Conservation (phyloP, 1,140 invertebrate genomes). For the Piezodorus guildinii region DNA sequence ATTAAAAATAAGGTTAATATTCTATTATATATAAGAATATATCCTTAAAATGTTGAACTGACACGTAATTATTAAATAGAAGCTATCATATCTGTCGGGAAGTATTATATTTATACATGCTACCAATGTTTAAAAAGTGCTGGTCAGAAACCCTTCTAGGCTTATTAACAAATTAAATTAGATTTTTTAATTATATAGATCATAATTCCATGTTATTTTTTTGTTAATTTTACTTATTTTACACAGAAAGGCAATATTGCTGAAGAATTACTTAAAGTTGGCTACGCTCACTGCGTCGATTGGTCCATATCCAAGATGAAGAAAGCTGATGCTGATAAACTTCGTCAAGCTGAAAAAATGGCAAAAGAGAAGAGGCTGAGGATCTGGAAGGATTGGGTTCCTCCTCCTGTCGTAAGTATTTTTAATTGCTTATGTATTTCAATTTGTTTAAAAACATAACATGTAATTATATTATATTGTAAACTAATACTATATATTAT, state of each 20-base stretch:
- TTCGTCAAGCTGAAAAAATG: constrained; percentile 67
- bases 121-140: too few relatives aligned
- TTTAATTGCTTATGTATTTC: constrained; percentile 6
- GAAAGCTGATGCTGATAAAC: constrained; percentile 57
- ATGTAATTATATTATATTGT: too few relatives aligned
- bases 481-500: too few relatives aligned
- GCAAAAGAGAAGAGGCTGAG: constrained; percentile 81
- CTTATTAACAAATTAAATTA: too few relatives aligned
- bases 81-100: too few relatives aligned
- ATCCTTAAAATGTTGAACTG: too few relatives aligned
- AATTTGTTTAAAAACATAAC: background rate
- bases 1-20: too few relatives aligned
- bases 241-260: constrained; percentile 82
- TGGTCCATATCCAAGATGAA: constrained; percentile 89
- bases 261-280: constrained; percentile 77
- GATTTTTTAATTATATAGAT: background rate
- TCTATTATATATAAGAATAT: too few relatives aligned
- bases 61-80: too few relatives aligned
- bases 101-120: too few relatives aligned
- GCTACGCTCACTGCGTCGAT: constrained; percentile 93
- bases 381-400: constrained; percentile 79
- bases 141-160: too few relatives aligned
- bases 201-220: constrained; percentile 1
- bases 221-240: constrained; percentile 22
- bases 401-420: constrained; percentile 27